Percentiles rank a stretch among this genome's conserved stretches.
Conservation (phyloP, 2,797 vertebrate species). For the Platalea minor region DNA sequence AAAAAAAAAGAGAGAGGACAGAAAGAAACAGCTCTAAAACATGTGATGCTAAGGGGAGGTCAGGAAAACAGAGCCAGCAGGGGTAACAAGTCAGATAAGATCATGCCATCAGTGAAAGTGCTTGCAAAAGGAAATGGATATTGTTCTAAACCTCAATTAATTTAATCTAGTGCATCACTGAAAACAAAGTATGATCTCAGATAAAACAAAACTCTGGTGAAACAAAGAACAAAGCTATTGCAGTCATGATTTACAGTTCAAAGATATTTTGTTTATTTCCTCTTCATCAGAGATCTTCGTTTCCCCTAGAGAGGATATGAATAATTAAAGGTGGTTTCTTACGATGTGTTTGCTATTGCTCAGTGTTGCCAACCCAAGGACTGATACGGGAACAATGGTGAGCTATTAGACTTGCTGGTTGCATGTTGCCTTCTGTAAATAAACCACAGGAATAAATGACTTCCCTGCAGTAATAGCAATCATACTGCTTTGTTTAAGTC, state of each 20-base stretch:
- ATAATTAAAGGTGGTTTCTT: constrained; percentile 74
- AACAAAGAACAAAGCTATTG: constrained; percentile 70
- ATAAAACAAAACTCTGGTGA: constrained; percentile 65
- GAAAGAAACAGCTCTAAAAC: constrained; percentile 26
- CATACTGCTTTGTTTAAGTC: constrained; percentile 24
- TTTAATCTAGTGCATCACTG: constrained; percentile 75
- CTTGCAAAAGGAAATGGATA: constrained; percentile 74
- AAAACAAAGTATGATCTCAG: constrained; percentile 77
- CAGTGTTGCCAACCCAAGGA: constrained; percentile 29
- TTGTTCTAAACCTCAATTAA: constrained; percentile 76
- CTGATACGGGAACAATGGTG: constrained; percentile 46
- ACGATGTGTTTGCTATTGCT: constrained; percentile 43
- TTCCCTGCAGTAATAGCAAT: constrained; percentile 43
- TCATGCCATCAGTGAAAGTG: constrained; percentile 72
- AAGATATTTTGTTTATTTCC: constrained; percentile 71
- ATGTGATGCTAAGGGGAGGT: constrained; percentile 1
- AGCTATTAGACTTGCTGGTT: constrained; percentile 31
- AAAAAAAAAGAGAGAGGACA: background rate
- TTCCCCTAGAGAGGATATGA: constrained; percentile 62
- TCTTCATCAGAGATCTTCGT: constrained; percentile 42
- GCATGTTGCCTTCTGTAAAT: constrained; percentile 44
- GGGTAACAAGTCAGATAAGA: constrained; percentile 72
- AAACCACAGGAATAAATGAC: constrained; percentile 28
- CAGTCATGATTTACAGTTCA: constrained; percentile 65
- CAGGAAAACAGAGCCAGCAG: constrained; percentile 45